Percentiles rank a stretch among this genome's conserved stretches.
Conservation (phyloP, 2,113 vertebrate genomes). For the Syngnathus floridae region DNA sequence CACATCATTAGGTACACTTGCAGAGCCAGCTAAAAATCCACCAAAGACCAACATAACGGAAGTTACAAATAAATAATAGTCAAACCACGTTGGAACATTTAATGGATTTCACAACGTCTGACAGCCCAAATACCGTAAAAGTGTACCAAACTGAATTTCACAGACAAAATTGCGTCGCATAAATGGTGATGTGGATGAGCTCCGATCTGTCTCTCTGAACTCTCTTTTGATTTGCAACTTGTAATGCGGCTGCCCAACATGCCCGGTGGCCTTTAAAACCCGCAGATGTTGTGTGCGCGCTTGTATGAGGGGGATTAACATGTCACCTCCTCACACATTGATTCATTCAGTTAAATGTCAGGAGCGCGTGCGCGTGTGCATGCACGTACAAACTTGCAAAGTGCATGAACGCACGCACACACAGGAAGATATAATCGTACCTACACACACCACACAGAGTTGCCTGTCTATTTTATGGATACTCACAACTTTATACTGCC, state of each 20-base stretch:
- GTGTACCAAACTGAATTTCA: neutral
- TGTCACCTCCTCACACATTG: constrained; percentile 17
- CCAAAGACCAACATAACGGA: too few relatives aligned
- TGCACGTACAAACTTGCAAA: too few relatives aligned
- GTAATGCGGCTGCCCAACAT: constrained; percentile 39
- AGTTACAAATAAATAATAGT: constrained; percentile 46
- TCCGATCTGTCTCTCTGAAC: too few relatives aligned
- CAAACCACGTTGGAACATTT: constrained; percentile 90
- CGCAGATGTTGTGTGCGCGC: constrained; percentile 36
- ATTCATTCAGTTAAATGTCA: constrained; percentile 43
- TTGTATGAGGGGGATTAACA: constrained; percentile 46
- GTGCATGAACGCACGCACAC: neutral
- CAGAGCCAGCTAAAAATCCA: neutral
- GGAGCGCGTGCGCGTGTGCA: neutral
- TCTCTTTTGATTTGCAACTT: constrained; percentile 49
- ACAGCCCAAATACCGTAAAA: neutral
- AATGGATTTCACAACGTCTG: constrained; percentile 83
- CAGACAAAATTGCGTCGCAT: neutral
- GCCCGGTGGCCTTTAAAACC: constrained; percentile 18
- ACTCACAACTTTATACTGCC: too few relatives aligned
- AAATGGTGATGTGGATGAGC: too few relatives aligned
- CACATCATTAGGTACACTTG: neutral
- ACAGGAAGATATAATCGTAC: neutral
- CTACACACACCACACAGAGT: neutral
- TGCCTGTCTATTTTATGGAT: neutral